Conservation (phyloP, 2,113 vertebrate genomes). For the Cyprinodon brontotheroides region DNA sequence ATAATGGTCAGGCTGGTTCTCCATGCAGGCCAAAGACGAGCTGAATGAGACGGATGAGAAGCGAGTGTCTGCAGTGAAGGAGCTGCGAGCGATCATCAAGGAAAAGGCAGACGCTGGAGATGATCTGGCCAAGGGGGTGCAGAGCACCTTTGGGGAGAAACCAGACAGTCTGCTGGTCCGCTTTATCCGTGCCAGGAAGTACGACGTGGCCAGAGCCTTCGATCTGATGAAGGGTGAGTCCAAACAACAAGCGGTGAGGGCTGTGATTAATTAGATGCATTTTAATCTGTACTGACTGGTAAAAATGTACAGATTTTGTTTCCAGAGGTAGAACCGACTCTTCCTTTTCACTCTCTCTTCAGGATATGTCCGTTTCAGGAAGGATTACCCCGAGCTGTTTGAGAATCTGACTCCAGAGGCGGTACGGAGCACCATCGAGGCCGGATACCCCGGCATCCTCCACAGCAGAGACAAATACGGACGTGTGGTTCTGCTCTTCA, state of each 20-base stretch:
- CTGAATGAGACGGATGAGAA: constrained; percentile 91
- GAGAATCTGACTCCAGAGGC: constrained; percentile 90
- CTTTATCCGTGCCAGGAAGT: constrained; percentile 95
- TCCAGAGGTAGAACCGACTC: too few relatives aligned
- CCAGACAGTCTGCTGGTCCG: constrained; percentile 85
- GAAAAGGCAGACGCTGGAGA: constrained; percentile 81
- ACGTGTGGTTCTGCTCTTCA: constrained; percentile 96
- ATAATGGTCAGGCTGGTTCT: constrained; percentile 1
- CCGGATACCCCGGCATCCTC: constrained; percentile 94
- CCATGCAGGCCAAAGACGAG: constrained; percentile 91
- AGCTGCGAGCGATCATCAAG: constrained; percentile 84
- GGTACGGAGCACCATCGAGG: constrained; percentile 93
- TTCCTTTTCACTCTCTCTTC: not conserved
- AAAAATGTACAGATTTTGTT: too few relatives aligned
- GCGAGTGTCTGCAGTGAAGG: constrained; percentile 80
- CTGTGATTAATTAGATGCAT: too few relatives aligned
- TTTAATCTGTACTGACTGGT: too few relatives aligned
- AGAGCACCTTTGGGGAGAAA: constrained; percentile 82
- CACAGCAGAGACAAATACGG: constrained; percentile 91
- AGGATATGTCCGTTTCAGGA: constrained; percentile 95
- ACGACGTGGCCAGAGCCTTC: constrained; percentile 86
- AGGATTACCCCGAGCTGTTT: constrained; percentile 95
- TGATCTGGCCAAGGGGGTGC: constrained; percentile 84
- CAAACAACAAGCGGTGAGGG: not conserved
- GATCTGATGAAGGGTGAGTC: constrained; percentile 91